Evolutionary conservation across 2,797 vertebrate species (phyloP), one percentile per base, ranked within the genome.

Genomic region (Calcarius lapponicus): DNA sequence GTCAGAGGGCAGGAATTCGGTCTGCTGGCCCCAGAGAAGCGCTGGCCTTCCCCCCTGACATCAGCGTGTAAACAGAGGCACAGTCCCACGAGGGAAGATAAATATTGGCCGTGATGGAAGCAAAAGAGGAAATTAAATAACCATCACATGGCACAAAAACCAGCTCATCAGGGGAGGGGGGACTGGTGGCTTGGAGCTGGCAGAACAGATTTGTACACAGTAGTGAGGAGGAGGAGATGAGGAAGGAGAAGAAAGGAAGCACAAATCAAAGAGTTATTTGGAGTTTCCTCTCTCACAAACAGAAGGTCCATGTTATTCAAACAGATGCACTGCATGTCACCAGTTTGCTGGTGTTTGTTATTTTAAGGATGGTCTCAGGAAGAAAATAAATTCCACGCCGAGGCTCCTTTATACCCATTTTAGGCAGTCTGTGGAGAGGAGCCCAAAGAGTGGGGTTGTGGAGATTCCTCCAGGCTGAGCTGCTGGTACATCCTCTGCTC

Each of bases 211-310:
- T 94, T 96, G 95, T 93, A 72, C n/a, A 83, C 85, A 70, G 93
- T 86, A 91, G 95, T 92, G 95, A 96, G 96, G 95, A 95, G 96
- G 95, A 96, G 95, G 95, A 92, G 95, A 92, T 40, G 95, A 92
- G 91, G 89, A 96, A 94, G 95, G 93, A 91, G 95, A 95, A 86
- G 93, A 92, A 95, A 94, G 81, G 89, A 91, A 96, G 86, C 91
- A 90, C 89, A 88, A 92, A 96, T 96, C 93, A 69, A 78, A 26
- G 91, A 93, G 85, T 72, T 96, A 94, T 96, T 94, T 95, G 93
- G 95, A 88, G 93, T 94, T 96, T 94, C 91, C 93, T 88, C 87
- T 80, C 13, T 75, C 18, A 5, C 61, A 88, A 73, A 50, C 95
- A 97, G 96, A 94, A 95, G 96, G 91, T 6, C 92, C 40, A 1